Evolutionary conservation across 2,888 invertebrate genomes (phyloP).

Genomic region (Trachelus iudaicus): DNA sequence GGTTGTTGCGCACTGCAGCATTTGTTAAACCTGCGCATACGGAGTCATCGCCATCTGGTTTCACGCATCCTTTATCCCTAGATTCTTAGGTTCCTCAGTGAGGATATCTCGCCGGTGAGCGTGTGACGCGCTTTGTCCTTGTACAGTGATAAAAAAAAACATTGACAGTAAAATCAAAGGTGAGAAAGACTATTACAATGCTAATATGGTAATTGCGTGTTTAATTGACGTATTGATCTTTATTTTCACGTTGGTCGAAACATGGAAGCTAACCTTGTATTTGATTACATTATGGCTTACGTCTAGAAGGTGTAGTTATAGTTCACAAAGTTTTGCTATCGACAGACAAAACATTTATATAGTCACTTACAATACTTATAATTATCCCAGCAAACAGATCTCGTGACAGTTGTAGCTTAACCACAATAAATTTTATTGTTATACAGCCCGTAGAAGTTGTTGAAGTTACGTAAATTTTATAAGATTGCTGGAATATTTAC

Average conservation of each 20-base stretch:
- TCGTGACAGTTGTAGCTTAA: neutral
- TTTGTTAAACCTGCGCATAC: neutral
- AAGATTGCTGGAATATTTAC: neutral
- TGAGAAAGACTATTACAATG: neutral
- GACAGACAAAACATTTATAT: neutral
- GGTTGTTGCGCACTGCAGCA: constrained; percentile 46
- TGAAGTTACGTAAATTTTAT: neutral
- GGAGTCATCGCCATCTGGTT: constrained; percentile 2
- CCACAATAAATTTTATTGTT: neutral
- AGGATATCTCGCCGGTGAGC: neutral
- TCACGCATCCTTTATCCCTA: neutral
- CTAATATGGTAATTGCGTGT: neutral
- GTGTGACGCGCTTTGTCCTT: neutral
- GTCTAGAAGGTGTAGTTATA: neutral
- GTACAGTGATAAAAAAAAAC: neutral
- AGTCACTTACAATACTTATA: too few relatives aligned
- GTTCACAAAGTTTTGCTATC: neutral
- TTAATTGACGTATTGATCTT: neutral
- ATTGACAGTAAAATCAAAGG: neutral
- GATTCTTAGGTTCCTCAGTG: neutral
- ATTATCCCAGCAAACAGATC: neutral
- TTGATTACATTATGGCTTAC: neutral
- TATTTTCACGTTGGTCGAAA: neutral
- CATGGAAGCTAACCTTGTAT: neutral
- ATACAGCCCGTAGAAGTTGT: neutral